Evolutionary conservation across 53 echinoderm and acorn worm species (phyloP).

Genomic region (Paelopatides confundens): DNA sequence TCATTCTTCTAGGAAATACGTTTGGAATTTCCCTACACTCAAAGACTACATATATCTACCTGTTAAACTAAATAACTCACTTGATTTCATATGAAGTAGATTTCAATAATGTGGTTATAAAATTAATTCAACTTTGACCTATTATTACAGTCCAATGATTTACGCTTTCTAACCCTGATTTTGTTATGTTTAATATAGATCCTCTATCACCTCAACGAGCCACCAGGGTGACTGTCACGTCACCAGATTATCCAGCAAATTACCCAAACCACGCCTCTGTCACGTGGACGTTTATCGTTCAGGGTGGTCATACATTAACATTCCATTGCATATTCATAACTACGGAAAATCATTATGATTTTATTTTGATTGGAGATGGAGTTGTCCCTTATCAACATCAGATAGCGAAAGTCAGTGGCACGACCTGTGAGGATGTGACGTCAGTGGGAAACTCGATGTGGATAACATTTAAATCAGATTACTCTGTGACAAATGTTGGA

Average conservation of each 20-base stretch:
- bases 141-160: too few relatives aligned
- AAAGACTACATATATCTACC: too few relatives aligned
- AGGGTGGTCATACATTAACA: constrained; percentile 8
- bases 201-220: constrained; percentile 63
- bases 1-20: too few relatives aligned
- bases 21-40: too few relatives aligned
- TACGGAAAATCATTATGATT: constrained; percentile 86
- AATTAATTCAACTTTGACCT: too few relatives aligned
- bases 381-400: constrained; percentile 60
- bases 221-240: constrained; percentile 54
- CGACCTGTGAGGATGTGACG: constrained; percentile 64
- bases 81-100: too few relatives aligned
- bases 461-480: constrained; percentile 76
- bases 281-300: constrained; percentile 71
- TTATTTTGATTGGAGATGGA: constrained; percentile 80
- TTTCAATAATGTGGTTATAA: too few relatives aligned
- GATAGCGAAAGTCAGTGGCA: constrained; percentile 62
- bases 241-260: constrained; percentile 86
- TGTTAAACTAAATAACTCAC: too few relatives aligned
- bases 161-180: too few relatives aligned
- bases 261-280: constrained; percentile 87
- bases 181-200: constrained; percentile 63
- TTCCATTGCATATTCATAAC: constrained; percentile 10
- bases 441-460: constrained; percentile 76
- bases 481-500: constrained; percentile 80